phyloP scores from a whole-genome alignment of 2,888 invertebrate species.

The Macropis europaea region DNA sequence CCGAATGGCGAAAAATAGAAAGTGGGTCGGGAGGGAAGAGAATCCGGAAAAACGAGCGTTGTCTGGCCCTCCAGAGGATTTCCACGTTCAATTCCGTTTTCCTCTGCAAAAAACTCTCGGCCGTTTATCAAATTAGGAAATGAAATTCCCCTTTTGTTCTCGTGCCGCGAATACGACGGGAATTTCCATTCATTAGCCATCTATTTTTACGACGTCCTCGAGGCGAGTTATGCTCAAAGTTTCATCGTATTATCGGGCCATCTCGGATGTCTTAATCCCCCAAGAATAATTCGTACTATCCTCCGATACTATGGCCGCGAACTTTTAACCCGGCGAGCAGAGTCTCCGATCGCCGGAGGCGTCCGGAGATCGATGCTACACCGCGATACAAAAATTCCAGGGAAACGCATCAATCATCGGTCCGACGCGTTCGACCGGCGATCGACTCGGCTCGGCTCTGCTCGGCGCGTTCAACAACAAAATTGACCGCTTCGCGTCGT shows the following conservation, averaged over 20 bases:
- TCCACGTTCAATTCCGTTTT: too few relatives aligned
- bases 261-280: constrained; percentile 3
- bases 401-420: constrained; percentile 7
- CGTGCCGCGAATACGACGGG: not conserved
- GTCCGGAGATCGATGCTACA: constrained; percentile 1
- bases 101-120: too few relatives aligned
- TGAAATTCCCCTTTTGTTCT: too few relatives aligned
- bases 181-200: not conserved
- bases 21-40: not conserved
- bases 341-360: constrained; percentile 4
- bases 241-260: not conserved
- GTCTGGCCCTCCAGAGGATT: too few relatives aligned
- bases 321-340: constrained; percentile 14
- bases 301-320: not conserved
- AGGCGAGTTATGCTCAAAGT: not conserved
- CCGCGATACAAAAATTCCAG: constrained; percentile 5
- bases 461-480: not conserved
- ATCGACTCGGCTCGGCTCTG: too few relatives aligned
- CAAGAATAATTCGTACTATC: constrained; percentile 17
- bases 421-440: too few relatives aligned
- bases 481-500: not conserved
- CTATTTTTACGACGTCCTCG: not conserved
- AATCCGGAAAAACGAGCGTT: too few relatives aligned
- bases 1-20: not conserved
- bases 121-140: not conserved